Percentiles rank a stretch among this genome's conserved stretches.
Evolutionary conservation across 2,888 invertebrate genomes (phyloP).

Genomic region (Leucophenga montana): DNA sequence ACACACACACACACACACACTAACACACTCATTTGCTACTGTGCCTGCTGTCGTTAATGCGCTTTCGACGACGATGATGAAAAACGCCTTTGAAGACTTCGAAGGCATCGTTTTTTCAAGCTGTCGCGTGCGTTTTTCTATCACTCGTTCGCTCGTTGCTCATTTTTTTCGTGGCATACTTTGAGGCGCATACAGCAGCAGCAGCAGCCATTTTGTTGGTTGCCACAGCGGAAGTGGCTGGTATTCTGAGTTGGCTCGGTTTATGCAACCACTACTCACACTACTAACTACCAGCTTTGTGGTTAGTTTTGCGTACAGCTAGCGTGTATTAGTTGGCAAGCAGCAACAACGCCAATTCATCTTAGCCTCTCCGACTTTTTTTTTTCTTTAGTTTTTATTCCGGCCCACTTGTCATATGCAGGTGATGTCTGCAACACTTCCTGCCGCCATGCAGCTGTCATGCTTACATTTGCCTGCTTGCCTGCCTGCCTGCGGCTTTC

Average conservation of each 20-base stretch:
- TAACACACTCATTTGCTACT: not conserved
- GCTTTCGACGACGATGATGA: not conserved
- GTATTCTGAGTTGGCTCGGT: not conserved
- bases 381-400: not conserved
- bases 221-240: not conserved
- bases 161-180: constrained; percentile 15
- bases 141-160: not conserved
- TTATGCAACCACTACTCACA: not conserved
- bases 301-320: constrained; percentile 19
- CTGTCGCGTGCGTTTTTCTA: constrained; percentile 12
- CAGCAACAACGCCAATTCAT: not conserved
- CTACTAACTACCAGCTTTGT: not conserved
- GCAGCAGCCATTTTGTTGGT: not conserved
- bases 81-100: constrained; percentile 9
- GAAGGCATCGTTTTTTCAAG: constrained; percentile 13
- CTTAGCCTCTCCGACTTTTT: not conserved
- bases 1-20: constrained; percentile 19
- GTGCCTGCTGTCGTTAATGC: constrained; percentile 7
- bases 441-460: constrained; percentile 13
- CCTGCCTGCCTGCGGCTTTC: not conserved
- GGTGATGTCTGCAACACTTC: constrained; percentile 15
- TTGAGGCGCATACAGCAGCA: not conserved
- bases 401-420: constrained; percentile 17
- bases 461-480: not conserved
- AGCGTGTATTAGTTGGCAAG: constrained; percentile 15